phyloP scores from a whole-genome alignment of 2,113 vertebrate genomes.

The Leucosticte australis region DNA sequence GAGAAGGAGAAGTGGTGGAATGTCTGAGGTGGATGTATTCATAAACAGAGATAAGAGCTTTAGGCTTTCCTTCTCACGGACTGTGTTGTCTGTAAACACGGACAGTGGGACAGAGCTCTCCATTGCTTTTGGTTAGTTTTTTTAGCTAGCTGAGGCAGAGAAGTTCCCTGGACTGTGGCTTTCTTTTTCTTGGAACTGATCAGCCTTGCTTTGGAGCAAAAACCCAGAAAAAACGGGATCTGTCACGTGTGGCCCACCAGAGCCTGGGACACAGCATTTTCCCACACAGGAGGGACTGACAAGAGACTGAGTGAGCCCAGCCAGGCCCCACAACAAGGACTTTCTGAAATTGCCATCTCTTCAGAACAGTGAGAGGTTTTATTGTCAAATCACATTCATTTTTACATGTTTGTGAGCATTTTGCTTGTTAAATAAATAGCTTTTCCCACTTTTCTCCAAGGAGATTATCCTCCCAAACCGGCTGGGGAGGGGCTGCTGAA shows the following conservation, averaged over 20 bases:
- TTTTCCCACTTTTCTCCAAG: not conserved
- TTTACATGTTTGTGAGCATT: not conserved
- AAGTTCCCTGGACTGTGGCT: not conserved
- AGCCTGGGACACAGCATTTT: accelerated
- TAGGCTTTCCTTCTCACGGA: not conserved
- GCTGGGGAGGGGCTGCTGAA: accelerated
- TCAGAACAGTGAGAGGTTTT: accelerated
- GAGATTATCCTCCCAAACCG: accelerated
- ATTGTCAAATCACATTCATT: not conserved
- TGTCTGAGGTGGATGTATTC: no score
- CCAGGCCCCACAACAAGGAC: accelerated
- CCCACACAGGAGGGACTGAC: accelerated
- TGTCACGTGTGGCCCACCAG: not conserved
- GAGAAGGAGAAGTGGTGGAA: not conserved
- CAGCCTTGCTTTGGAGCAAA: not conserved
- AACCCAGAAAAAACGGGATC: accelerated
- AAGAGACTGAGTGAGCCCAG: accelerated
- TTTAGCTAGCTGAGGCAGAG: not conserved
- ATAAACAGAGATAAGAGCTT: not conserved
- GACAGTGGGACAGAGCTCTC: accelerated
- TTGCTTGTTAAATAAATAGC: no score
- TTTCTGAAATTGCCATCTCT: not conserved
- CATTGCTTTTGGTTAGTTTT: no score
- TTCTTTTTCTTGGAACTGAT: not conserved
- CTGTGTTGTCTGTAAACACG: not conserved